Conservation (phyloP, 2,888 invertebrate genomes). For the Apamea anceps region DNA sequence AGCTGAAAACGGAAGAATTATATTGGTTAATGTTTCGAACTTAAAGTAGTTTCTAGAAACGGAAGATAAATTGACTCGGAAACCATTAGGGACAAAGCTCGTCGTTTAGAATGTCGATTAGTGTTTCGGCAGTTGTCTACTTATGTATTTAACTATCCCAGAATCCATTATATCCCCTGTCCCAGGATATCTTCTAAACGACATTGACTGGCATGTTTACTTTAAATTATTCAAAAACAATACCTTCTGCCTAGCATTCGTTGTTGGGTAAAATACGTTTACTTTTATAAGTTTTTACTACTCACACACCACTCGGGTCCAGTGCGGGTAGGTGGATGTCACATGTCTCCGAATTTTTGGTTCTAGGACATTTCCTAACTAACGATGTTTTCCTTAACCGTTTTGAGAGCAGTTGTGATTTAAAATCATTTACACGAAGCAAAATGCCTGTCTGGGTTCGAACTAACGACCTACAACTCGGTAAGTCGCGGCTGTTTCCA, state of each 20-base stretch:
- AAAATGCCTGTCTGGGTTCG: no score
- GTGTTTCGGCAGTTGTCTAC: slow-evolving; percentile 30
- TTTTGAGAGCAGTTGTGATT: background rate
- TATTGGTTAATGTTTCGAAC: slow-evolving; percentile 11
- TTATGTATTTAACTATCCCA: slow-evolving; percentile 11
- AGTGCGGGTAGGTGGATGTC: background rate
- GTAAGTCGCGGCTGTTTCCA: no score
- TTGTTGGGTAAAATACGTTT: background rate
- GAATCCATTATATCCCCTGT: slow-evolving; percentile 27
- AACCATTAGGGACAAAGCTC: slow-evolving; percentile 30
- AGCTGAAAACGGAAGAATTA: background rate
- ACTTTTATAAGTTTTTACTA: background rate
- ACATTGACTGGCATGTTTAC: slow-evolving; percentile 37
- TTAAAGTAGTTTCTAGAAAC: slow-evolving; percentile 11
- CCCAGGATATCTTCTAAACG: slow-evolving; percentile 17
- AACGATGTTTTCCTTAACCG: background rate
- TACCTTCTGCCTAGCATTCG: background rate
- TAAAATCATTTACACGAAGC: background rate
- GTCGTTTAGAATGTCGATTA: slow-evolving; percentile 31
- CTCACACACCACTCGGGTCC: background rate
- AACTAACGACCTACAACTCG: no score
- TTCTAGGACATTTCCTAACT: background rate
- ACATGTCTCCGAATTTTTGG: background rate
- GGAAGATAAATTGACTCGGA: slow-evolving; percentile 21
- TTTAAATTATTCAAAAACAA: slow-evolving; percentile 42